A percentile compares a stretch with the other conserved stretches of the same genome.
These are phyloP conservation scores for Cherax quadricarinatus DNA, from an alignment of 1,140 invertebrate species.

Conservation along the genomic window DNA sequence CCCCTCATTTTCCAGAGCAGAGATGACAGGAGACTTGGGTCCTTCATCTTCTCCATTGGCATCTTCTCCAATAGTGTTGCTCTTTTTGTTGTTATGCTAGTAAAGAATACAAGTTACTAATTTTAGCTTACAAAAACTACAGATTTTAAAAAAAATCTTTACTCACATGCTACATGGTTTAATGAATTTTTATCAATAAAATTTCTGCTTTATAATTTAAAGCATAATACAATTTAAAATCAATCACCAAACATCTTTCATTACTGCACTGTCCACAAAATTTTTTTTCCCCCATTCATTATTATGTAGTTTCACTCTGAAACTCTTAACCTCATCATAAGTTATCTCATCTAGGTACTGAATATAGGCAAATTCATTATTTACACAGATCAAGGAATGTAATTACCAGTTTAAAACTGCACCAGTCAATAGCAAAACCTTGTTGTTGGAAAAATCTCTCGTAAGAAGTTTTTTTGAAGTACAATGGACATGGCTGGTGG, in stretches of 20 bases:
- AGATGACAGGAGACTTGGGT: slow-evolving; percentile 60
- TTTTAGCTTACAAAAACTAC: background rate
- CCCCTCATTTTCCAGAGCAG: slow-evolving; percentile 61
- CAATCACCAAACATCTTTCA: too few relatives aligned
- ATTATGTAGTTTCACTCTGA: too few relatives aligned
- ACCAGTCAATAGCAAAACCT: slow-evolving; percentile 91
- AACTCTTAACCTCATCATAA: too few relatives aligned
- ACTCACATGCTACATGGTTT: too few relatives aligned
- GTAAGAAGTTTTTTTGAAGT: slow-evolving; percentile 90
- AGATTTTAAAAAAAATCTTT: too few relatives aligned
- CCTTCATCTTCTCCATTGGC: slow-evolving; percentile 18
- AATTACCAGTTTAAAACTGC: slow-evolving; percentile 87
- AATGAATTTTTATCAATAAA: too few relatives aligned
- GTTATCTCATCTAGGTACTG: too few relatives aligned
- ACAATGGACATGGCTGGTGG: slow-evolving; percentile 84
- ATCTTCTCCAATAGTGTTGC: background rate
- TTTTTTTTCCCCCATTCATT: too few relatives aligned
- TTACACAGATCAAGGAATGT: background rate
- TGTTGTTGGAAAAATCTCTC: slow-evolving; percentile 88
- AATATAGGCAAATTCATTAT: too few relatives aligned
- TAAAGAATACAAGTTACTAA: background rate
- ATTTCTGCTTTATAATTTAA: too few relatives aligned
- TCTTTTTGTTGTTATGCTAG: slow-evolving; percentile 41
- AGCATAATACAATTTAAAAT: too few relatives aligned
- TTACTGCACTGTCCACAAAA: too few relatives aligned